Percentiles rank a stretch among this genome's conserved stretches.
Conservation (phyloP, 2,797 vertebrate species). For the Megalops cyprinoides region DNA sequence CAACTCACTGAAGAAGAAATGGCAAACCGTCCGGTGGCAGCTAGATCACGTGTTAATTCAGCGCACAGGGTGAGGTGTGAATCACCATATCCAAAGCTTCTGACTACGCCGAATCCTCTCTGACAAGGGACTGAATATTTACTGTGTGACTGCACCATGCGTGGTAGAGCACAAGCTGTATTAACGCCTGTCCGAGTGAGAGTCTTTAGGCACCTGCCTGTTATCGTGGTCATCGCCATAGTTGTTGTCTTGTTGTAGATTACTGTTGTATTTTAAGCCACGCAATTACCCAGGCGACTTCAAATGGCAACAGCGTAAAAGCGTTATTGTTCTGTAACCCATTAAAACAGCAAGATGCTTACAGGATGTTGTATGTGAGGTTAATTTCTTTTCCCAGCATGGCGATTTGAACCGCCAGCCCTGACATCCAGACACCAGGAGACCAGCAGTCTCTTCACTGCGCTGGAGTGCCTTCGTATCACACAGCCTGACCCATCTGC, state of each 20-base stretch:
- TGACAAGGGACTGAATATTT: neutral
- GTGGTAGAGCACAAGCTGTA: neutral
- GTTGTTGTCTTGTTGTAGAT: neutral
- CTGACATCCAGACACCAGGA: too few relatives aligned
- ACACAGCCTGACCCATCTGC: neutral
- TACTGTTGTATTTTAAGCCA: neutral
- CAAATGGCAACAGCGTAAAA: neutral
- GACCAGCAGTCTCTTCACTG: too few relatives aligned
- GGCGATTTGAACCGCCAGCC: too few relatives aligned
- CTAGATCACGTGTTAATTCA: neutral
- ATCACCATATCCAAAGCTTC: neutral
- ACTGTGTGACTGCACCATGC: neutral
- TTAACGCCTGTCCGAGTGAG: neutral
- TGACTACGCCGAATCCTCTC: too few relatives aligned
- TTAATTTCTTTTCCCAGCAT: too few relatives aligned
- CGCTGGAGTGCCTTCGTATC: too few relatives aligned
- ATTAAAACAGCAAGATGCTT: neutral
- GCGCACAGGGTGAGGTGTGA: neutral
- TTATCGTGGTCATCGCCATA: too few relatives aligned
- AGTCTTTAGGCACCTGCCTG: too few relatives aligned
- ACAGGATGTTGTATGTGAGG: too few relatives aligned
- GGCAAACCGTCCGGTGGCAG: neutral
- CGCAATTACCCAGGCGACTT: neutral
- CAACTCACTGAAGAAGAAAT: neutral
- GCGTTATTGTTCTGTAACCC: neutral